Percentiles rank a stretch among this genome's conserved stretches.
These are phyloP conservation scores for Caenorhabditis sinica DNA, from an alignment of 2,888 invertebrate genomes.

Conservation along the genomic window DNA sequence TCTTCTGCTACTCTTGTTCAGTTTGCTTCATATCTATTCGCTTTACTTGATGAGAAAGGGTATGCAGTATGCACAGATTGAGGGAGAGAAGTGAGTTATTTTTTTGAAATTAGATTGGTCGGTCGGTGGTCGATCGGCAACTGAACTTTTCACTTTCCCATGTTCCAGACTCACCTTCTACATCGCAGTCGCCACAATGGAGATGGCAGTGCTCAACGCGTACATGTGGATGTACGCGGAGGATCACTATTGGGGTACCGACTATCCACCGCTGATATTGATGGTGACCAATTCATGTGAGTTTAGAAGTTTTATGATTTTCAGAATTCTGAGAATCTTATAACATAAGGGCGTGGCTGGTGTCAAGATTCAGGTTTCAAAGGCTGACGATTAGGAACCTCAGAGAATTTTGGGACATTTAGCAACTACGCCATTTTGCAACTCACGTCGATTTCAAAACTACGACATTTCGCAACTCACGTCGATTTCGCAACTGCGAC, in stretches of 20 bases:
- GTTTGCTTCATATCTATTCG: slow-evolving; percentile 61
- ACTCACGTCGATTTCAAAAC: too few relatives aligned
- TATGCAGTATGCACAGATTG: slow-evolving; percentile 42
- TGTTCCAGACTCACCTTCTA: slow-evolving; percentile 67
- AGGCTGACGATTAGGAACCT: too few relatives aligned
- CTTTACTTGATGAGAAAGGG: slow-evolving; percentile 63
- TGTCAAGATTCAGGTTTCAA: too few relatives aligned
- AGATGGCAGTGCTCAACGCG: slow-evolving; percentile 74
- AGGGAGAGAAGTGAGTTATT: slow-evolving; percentile 19
- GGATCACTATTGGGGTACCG: slow-evolving; percentile 72
- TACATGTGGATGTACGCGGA: slow-evolving; percentile 74
- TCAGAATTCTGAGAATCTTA: too few relatives aligned
- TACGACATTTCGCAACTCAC: too few relatives aligned
- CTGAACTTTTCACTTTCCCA: background rate
- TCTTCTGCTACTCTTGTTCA: slow-evolving; percentile 63
- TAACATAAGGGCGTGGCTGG: too few relatives aligned
- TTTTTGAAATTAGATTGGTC: background rate
- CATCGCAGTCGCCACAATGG: slow-evolving; percentile 74
- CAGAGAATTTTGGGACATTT: too few relatives aligned
- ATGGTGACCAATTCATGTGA: slow-evolving; percentile 62
- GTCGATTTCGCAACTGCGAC: too few relatives aligned
- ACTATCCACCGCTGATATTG: slow-evolving; percentile 62
- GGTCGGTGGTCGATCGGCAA: too few relatives aligned
- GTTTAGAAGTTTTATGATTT: background rate
- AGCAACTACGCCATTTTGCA: too few relatives aligned